Evolutionary conservation across 2,797 vertebrate genomes (phyloP).

Genomic region (Lerista edwardsae): DNA sequence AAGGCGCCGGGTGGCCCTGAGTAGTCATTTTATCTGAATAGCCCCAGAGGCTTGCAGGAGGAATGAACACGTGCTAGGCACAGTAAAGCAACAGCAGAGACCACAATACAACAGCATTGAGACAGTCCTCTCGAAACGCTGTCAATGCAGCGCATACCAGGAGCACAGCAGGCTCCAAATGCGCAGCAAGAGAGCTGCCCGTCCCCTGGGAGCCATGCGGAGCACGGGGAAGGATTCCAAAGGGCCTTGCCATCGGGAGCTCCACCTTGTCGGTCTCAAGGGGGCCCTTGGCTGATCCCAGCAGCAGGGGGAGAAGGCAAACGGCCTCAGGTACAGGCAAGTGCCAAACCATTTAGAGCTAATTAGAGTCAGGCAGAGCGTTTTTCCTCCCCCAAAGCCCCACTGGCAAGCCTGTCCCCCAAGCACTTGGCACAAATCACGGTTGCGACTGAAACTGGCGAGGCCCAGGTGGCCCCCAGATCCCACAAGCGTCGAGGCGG

Average conservation of each 20-base stretch:
- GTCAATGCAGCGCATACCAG: neutral
- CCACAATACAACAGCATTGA: neutral
- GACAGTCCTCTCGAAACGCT: neutral
- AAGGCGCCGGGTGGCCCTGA: neutral
- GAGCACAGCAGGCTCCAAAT: neutral
- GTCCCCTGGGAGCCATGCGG: neutral
- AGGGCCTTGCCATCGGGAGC: neutral
- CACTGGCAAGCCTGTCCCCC: neutral
- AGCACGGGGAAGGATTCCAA: neutral
- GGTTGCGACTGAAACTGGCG: neutral
- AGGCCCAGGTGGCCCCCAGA: conserved; percentile 25
- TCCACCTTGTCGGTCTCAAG: neutral
- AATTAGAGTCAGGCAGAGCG: conserved; percentile 27
- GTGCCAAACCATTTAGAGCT: conserved; percentile 34
- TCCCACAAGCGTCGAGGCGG: neutral
- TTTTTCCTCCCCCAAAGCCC: conserved; percentile 1
- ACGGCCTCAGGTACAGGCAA: neutral
- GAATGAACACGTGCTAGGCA: neutral
- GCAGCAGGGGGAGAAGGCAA: neutral
- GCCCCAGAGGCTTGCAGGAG: neutral
- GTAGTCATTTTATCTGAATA: neutral
- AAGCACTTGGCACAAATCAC: conserved; percentile 28
- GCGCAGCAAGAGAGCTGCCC: too few species aligned
- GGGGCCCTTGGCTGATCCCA: neutral
- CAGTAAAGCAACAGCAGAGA: neutral